Conservation (phyloP, 2,888 invertebrate genomes). For the Chouioia cunea region DNA sequence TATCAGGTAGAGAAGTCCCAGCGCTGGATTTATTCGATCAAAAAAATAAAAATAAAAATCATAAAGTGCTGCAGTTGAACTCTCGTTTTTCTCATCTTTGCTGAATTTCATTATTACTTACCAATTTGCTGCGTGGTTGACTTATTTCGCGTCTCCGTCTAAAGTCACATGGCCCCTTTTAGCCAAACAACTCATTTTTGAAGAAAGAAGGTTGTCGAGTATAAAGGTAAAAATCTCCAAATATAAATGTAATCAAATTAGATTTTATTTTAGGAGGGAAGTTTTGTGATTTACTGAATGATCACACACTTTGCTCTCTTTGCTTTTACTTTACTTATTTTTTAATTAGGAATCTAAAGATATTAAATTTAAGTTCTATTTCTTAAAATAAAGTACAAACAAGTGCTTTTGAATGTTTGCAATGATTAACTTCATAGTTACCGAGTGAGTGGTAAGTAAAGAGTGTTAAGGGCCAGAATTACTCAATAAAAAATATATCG, state of each 20-base stretch:
- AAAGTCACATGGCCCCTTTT: constrained; percentile 62
- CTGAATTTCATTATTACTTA: constrained; percentile 47
- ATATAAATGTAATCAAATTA: constrained; percentile 64
- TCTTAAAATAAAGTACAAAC: too few species aligned
- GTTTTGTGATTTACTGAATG: constrained; percentile 55
- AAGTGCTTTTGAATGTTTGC: constrained; percentile 3
- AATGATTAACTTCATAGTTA: constrained; percentile 37
- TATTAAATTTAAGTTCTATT: not conserved
- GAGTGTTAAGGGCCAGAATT: constrained; percentile 24
- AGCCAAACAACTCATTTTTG: constrained; percentile 54
- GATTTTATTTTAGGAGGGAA: constrained; percentile 57
- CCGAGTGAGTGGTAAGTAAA: constrained; percentile 49
- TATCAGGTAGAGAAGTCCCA: constrained; percentile 51
- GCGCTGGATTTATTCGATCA: constrained; percentile 51
- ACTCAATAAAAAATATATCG: constrained; percentile 36
- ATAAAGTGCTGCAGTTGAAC: constrained; percentile 46
- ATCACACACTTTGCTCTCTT: constrained; percentile 42
- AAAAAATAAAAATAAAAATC: constrained; percentile 43
- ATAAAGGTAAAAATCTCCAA: constrained; percentile 58
- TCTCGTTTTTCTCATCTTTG: constrained; percentile 48
- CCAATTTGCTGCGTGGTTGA: constrained; percentile 55
- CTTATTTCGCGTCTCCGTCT: constrained; percentile 60
- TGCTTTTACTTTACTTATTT: constrained; percentile 39
- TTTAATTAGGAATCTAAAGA: constrained; percentile 32
- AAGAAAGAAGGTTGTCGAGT: constrained; percentile 61